Percentiles rank a stretch among this genome's conserved stretches.
phyloP scores from a whole-genome alignment of 2,888 invertebrate genomes.

The Polymixis lichenea region DNA sequence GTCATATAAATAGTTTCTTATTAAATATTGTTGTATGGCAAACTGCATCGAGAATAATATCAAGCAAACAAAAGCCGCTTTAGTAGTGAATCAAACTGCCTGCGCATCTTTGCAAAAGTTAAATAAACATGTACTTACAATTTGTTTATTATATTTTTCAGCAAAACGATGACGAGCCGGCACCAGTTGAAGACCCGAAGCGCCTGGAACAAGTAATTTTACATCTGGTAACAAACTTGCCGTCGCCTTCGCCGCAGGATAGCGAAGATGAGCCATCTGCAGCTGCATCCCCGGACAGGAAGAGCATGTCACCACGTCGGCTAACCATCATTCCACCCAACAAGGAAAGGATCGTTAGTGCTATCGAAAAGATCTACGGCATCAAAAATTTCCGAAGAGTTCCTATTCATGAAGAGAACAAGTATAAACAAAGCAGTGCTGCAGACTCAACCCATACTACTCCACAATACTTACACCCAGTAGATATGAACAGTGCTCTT shows the following conservation, averaged over 20 bases:
- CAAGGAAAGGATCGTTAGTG: constrained; percentile 80
- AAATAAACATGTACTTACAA: not conserved
- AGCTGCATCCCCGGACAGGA: constrained; percentile 35
- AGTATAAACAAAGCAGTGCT: not conserved
- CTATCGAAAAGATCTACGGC: constrained; percentile 82
- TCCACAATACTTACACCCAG: not conserved
- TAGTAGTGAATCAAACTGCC: not conserved
- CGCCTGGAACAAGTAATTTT: constrained; percentile 93
- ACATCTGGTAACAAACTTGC: constrained; percentile 88
- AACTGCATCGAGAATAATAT: not conserved
- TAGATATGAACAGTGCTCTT: constrained; percentile 3
- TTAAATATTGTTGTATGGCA: not conserved
- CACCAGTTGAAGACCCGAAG: constrained; percentile 92
- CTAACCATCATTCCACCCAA: constrained; percentile 80
- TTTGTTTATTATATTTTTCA: constrained; percentile 59
- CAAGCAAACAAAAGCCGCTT: not conserved
- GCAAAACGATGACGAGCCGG: constrained; percentile 65
- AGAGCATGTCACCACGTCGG: constrained; percentile 51
- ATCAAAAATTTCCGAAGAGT: constrained; percentile 69
- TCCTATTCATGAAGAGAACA: constrained; percentile 8
- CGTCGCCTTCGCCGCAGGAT: constrained; percentile 69
- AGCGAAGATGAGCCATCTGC: constrained; percentile 2
- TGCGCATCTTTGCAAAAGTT: not conserved
- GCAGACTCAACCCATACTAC: constrained; percentile 5
- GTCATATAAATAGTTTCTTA: not conserved